Conservation (phyloP, 2,888 invertebrate species). For the Pseudococcus viburni region DNA sequence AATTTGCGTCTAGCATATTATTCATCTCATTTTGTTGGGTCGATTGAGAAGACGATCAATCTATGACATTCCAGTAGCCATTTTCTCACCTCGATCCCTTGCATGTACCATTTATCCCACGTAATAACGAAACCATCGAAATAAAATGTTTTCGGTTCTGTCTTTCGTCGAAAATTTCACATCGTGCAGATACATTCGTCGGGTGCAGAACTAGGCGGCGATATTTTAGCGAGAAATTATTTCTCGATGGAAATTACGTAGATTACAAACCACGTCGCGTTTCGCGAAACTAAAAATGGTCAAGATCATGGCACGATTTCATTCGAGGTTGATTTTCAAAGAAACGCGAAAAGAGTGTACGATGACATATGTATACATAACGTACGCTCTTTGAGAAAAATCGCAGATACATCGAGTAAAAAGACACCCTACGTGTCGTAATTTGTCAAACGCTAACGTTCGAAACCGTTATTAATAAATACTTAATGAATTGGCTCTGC, state of each 20-base stretch:
- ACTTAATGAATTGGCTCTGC: conserved; percentile 47
- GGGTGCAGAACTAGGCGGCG: not conserved
- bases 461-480: conserved; percentile 38
- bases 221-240: not conserved
- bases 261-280: not conserved
- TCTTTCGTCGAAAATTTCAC: not conserved
- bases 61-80: too few species aligned
- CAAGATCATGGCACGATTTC: conserved; percentile 22
- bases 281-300: conserved; percentile 1
- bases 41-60: too few species aligned
- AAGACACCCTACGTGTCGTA: not conserved
- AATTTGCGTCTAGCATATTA: too few species aligned
- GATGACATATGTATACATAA: not conserved
- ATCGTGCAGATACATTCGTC: not conserved
- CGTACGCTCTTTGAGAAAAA: not conserved
- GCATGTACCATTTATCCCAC: too few species aligned
- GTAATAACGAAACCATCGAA: not conserved
- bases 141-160: not conserved
- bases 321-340: not conserved
- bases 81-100: too few species aligned
- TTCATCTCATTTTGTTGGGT: too few species aligned
- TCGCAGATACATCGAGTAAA: not conserved
- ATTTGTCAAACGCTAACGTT: conserved; percentile 23
- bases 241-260: not conserved
- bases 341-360: not conserved